Base-by-base conservation (phyloP, 1,140 invertebrate species). In the Oedothorax gibbosus region DNA sequence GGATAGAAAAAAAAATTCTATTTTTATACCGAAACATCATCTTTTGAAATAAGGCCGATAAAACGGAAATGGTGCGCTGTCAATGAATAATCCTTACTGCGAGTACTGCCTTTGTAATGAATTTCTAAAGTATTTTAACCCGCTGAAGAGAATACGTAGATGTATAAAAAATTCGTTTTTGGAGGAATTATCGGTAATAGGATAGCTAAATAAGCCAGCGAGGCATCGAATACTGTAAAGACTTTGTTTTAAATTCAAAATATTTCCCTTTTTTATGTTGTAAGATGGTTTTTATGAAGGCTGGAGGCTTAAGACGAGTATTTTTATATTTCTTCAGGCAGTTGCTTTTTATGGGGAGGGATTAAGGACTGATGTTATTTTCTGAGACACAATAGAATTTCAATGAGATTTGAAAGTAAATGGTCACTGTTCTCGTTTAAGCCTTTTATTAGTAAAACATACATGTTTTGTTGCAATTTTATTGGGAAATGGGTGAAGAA, bases 31-130 rank as follows among this genome's bases (percentile, higher is more conserved):
- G 72, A 75, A 75, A 75, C 72, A 75, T 75, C 72, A 75, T 75
- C 72, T 75, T 75, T 75, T 21, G 72, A 75, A 75, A 75, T 75
- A 75, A 75, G 72, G 35, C 72, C 72, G 72, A 75, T 75, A 75
- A 75, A 75, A 75, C 56, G 72, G 72, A 75, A 75, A 75, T 75
- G 20, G 72, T 53, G 18, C 54, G 54, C 54, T 75, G 72, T 75
- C 72, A 75, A 75, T 75, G 72, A 75, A 57, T 75, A 75, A 75
- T 75, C 54, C 72, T 57, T 75, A 57, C 72, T 15, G 56, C 56
- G 18, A 12, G 7, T 35, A 56, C 18, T 57, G 51, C 72, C 57
- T 75, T 57, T 75, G 54, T 75, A 75, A 75, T 75, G 72, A 75
- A 75, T 75, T 75, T 75, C 9, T 56, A 75, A 75, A 75, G 72